Base-by-base conservation (phyloP, 2,113 vertebrate genomes). In the Perca schrenkii region DNA sequence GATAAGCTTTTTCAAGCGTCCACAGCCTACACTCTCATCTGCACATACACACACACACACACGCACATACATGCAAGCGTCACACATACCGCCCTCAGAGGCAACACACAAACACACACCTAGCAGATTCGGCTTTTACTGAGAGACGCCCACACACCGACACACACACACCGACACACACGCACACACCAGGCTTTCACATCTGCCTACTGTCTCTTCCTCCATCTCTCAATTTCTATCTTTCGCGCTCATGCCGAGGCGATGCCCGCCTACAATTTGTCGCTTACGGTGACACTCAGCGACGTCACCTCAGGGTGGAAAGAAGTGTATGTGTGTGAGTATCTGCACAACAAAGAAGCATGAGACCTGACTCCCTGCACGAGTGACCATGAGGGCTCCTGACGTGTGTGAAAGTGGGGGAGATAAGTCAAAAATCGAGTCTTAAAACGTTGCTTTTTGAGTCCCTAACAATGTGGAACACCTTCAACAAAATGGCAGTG, bases 271-370 rank as follows among this genome's bases (percentile, higher is more conserved):
- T 80, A 91, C 90, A 50, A 21, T 16, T 8, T 76, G 86, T 82
- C 52, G 10, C 88, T 83, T 83, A 83, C 22, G 65, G 84, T 88
- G 91, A 90, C 79, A 83, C 84, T 77, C 34, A 7, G 63, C 80
- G 17, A 92, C 86, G 85, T 94, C 92, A 94, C 86, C 49, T 50
- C 77, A 52, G 78, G 69, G 87, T 91, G 93, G 93, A 95, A 95
- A 92, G 68, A 85, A 54, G 64, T 34, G 69, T 13, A 31, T 61
- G 63, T 43, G 63, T 61, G 50, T 3, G 57, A 12, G 53, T 36
- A 65, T 84, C 50, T 69, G 60, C n/a, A 40, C 6, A 19, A 54
- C 53, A 19, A 47, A 36, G 5, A n/a, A 36, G 31, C 40, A 49
- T 72, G 61, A 77, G 56, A 68, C 60, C 58, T 88, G 86, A 49